Base-by-base conservation (phyloP, 2,113 vertebrate genomes). In the Origma solitaria region DNA sequence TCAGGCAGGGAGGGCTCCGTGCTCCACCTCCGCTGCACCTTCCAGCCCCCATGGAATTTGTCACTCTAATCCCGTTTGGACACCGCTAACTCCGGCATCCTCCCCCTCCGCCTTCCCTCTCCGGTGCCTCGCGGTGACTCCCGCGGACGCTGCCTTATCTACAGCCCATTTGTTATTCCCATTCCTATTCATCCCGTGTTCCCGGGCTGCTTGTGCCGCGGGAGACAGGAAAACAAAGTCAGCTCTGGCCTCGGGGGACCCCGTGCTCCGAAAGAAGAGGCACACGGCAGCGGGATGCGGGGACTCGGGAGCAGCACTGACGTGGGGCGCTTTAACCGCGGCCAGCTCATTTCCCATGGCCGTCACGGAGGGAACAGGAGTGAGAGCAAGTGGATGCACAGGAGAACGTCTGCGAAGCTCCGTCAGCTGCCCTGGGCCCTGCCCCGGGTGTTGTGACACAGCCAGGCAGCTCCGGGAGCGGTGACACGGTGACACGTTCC, bases 31-130 rank as follows among this genome's bases (percentile, higher is more conserved):
- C 1, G 3, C 80, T 9, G 73, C 69, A 28, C 45, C 25, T 64
- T 35, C 8, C 77, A 70, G 25, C 35, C 68, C 0, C 42, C 42
- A 15, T 44, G 68, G 76, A 76, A 95, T 91, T 53, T 76, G 65
- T 94, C 86, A 73, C 42, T 62, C 87, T 95, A 93, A 95, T 92
- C 77, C 86, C 42, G 30, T 85, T 82, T 86, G 93, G 87, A 94
- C 75, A 0, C 42, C 3, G 25, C 90, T 73, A 47, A 68, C 70
- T 92, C 57, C 42, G 28, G 70, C 78, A 45, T 80, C 79, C 68
- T 90, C 64, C 75, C 71, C n/a, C 80, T 50, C 31, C 3, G 9
- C 92, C 71, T 31, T 35, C 69, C 75, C 58, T 80, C 37, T 25
- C 8, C n/a, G 1, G 47, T 47, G 71, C 76, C 81, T 86, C 47